phyloP scores from a whole-genome alignment of 2,113 vertebrate genomes.

The Ceyx margarethae region DNA sequence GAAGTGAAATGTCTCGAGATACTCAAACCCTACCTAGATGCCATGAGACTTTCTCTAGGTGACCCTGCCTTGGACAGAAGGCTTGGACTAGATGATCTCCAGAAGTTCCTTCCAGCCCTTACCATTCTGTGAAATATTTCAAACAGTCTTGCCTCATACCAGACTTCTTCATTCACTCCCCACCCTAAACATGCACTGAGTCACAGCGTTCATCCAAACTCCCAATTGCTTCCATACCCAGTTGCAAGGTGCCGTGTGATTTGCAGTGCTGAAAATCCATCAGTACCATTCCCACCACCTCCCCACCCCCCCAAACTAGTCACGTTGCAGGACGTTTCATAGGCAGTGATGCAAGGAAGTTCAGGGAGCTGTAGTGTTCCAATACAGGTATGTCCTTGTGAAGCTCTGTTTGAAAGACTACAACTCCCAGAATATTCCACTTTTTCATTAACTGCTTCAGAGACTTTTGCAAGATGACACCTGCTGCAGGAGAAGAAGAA shows the following conservation, averaged over 20 bases:
- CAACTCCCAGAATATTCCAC: conserved; percentile 68
- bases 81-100: too few relatives aligned
- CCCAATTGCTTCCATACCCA: neutral
- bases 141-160: neutral
- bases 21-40: too few relatives aligned
- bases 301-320: neutral
- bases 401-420: conserved; percentile 75
- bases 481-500: conserved; percentile 13
- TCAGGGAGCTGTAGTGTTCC: conserved; percentile 71
- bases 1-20: neutral
- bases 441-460: conserved; percentile 52
- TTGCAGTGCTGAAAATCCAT: neutral
- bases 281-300: neutral
- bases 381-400: conserved; percentile 66
- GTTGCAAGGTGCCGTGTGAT: neutral
- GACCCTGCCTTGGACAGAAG: too few relatives aligned
- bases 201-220: neutral
- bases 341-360: conserved; percentile 57
- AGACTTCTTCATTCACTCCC: neutral
- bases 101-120: too few relatives aligned
- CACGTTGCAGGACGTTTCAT: conserved; percentile 15
- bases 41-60: too few relatives aligned
- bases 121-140: neutral
- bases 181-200: neutral
- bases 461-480: conserved; percentile 58